Conservation (phyloP, 2,113 vertebrate species). For the Dasyurus viverrinus region DNA sequence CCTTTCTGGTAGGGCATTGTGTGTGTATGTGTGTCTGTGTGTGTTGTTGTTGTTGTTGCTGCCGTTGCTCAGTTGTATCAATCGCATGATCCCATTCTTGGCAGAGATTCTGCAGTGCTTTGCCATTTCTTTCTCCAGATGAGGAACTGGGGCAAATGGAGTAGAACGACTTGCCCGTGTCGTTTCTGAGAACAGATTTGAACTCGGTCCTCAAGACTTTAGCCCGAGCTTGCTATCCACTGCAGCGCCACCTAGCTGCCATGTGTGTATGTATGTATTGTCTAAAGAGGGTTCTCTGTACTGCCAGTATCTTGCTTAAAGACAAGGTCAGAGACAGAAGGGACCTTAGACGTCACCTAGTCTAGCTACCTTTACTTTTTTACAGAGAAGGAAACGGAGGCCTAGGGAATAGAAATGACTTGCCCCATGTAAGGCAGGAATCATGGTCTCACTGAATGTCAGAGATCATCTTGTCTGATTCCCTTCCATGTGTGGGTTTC, state of each 20-base stretch:
- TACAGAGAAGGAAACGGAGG: not conserved
- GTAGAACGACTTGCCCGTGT: not conserved
- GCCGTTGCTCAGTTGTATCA: not conserved
- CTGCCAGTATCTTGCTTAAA: not conserved
- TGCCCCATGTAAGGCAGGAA: not conserved
- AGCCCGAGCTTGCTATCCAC: not conserved
- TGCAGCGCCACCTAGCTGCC: not conserved
- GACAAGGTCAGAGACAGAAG: not conserved
- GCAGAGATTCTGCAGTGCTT: not conserved
- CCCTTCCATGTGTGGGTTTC: not conserved
- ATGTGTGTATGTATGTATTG: no score
- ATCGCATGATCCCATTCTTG: not conserved
- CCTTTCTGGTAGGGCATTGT: not conserved
- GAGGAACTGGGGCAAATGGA: not conserved
- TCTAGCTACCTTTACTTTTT: not conserved
- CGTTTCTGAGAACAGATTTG: not conserved
- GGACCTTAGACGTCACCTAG: not conserved
- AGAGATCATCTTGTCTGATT: not conserved
- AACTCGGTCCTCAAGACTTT: not conserved
- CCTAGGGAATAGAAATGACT: not conserved
- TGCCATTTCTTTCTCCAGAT: not conserved
- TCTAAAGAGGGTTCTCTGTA: not conserved
- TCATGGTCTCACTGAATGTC: no score
- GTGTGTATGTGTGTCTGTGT: no score
- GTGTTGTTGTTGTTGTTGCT: not conserved